phyloP scores from a whole-genome alignment of 2,113 vertebrate genomes.

The Protobothrops flavoviridis region DNA sequence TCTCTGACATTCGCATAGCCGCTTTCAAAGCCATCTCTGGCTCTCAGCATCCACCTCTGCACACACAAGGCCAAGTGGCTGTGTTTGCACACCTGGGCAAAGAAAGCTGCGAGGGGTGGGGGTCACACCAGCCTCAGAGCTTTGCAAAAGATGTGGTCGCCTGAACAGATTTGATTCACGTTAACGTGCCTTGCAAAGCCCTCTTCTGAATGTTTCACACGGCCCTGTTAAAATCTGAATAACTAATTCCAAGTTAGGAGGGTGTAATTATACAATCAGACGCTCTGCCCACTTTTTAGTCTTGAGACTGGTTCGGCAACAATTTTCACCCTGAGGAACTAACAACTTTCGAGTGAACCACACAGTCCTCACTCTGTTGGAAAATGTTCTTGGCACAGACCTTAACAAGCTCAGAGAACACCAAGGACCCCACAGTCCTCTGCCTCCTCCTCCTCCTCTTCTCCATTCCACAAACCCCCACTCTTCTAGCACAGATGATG shows the following conservation, averaged over 20 bases:
- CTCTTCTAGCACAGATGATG: too few species aligned
- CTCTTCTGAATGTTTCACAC: background rate
- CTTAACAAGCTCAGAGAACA: background rate
- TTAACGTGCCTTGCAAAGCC: background rate
- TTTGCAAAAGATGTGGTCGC: background rate
- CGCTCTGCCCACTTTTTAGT: background rate
- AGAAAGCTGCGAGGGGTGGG: background rate
- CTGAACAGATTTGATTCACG: background rate
- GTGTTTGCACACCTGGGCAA: background rate
- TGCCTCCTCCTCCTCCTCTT: too few species aligned
- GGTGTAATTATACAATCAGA: background rate
- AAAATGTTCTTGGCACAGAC: background rate
- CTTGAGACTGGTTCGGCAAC: background rate
- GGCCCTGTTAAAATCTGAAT: background rate
- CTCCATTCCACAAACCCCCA: too few species aligned
- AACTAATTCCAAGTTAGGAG: background rate
- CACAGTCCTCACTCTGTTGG: background rate
- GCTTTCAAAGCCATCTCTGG: background rate
- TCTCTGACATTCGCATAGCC: background rate
- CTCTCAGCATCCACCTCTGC: background rate
- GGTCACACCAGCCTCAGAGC: background rate
- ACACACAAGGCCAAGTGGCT: background rate
- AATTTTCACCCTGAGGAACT: background rate
- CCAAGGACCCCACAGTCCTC: too few species aligned
- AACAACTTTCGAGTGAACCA: background rate